Evolutionary conservation across 92 coral and sea anemone species (phyloP).

Genomic region (Hydrozoanthus gracilis): DNA sequence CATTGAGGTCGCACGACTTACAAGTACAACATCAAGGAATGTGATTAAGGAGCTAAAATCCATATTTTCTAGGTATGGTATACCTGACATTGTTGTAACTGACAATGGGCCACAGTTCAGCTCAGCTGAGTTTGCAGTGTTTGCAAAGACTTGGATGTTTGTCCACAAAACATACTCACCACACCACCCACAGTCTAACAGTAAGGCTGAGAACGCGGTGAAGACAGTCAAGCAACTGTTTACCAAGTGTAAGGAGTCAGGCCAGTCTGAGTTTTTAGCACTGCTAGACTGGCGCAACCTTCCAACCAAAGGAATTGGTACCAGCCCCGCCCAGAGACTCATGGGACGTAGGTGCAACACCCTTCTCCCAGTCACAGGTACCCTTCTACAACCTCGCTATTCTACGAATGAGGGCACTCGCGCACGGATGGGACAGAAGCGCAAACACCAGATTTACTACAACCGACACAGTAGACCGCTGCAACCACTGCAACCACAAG

Average conservation of each 20-base stretch:
- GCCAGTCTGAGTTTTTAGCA: too few species aligned
- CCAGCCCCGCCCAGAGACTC: slow-evolving; percentile 64
- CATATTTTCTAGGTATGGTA: slow-evolving; percentile 42
- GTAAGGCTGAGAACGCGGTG: slow-evolving; percentile 46
- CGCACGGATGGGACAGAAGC: slow-evolving; percentile 39
- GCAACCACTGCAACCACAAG: slow-evolving; percentile 35
- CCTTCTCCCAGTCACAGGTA: slow-evolving; percentile 36
- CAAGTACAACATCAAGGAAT: slow-evolving; percentile 19
- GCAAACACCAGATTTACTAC: slow-evolving; percentile 54
- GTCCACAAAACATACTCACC: slow-evolving; percentile 49
- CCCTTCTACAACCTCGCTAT: slow-evolving; percentile 58
- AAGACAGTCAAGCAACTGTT: slow-evolving; percentile 38
- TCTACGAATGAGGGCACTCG: slow-evolving; percentile 47
- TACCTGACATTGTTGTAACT: slow-evolving; percentile 42
- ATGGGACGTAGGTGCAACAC: too few species aligned
- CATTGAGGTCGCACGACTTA: slow-evolving; percentile 49
- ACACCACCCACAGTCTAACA: slow-evolving; percentile 31
- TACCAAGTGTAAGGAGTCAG: too few species aligned
- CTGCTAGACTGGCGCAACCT: too few species aligned
- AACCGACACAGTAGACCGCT: slow-evolving; percentile 46
- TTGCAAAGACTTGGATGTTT: slow-evolving; percentile 40
- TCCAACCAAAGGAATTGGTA: too few species aligned
- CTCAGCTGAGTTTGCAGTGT: too few species aligned
- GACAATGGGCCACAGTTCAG: too few species aligned
- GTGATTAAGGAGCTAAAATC: slow-evolving; percentile 57